Base-by-base conservation (phyloP, 2,888 invertebrate genomes). In the Diploptera punctata region DNA sequence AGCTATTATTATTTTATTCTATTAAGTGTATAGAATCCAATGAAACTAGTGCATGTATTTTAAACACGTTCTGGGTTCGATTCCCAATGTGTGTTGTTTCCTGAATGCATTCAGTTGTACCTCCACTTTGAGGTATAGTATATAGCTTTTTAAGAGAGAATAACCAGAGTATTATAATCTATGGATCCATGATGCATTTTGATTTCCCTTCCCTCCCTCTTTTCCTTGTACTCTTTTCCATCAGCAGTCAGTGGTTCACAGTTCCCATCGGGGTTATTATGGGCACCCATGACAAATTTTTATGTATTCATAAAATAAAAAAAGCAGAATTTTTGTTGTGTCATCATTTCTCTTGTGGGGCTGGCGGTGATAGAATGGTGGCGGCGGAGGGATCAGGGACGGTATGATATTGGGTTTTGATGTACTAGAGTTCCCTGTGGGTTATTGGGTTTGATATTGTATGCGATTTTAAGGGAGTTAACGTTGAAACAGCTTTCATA, bases 251-350 rank as follows among this genome's bases (percentile, higher is more conserved):
- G n/a, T 57, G 57, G 57, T n/a, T 61, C 44, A 54, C 71, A 65
- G 33, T 71, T 71, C 71, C 71, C 62, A 61, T 54, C 54, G 71
- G 52, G 54, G 71, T 52, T 71, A 71, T 71, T 71, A 71, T 67
- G 65, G 71, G 38, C 71, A 29, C 57, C 71, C 74, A 68, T 74
- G 74, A 71, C 74, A 74, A 74, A 74, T 74, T 74, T 71, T 74
- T 62, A 74, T 71, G 74, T 67, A 74, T 62, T 71, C 68, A 71
- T 74, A 68, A 69, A 67, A 73, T 60, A 71, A 71, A 68, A 73
- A 65, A 57, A 62, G 67, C 47, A 52, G 47, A 65, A 68, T 68
- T 72, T 71, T 49, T 72, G 72, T 52, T 68, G 72, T 72, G 72
- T 72, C 68, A 68, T 72, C 68, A 65, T 65, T n/a, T 65, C 44